Base-by-base conservation (phyloP, 2,888 invertebrate species). In the Itoplectis maculator region DNA sequence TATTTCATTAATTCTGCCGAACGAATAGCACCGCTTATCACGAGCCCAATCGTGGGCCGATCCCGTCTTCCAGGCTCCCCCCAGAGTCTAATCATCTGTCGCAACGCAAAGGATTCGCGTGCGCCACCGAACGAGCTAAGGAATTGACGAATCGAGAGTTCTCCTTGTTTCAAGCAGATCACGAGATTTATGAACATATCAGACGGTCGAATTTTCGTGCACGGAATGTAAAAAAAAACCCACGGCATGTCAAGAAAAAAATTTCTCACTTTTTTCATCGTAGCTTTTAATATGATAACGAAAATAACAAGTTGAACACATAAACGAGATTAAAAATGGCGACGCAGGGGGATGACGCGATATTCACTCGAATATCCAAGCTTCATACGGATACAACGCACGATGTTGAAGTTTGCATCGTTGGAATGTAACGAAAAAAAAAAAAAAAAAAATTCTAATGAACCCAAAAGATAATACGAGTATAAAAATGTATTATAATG, bases 151-250 rank as follows among this genome's bases (percentile, higher is more conserved):
- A 69, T n/a, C 11, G 6, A 20, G 70, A 54, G 45, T 63, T 63
- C 51, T 63, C 13, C 42, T 37, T 65, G 11, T 29, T 42, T 56
- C 42, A 9, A 29, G n/a, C 56, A 42, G 65, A 56, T 56, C 37
- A 15, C 18, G 59, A 66, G 49, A 75, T 56, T 79, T 79, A 75
- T 65, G 70, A 75, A 82, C 82, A 82, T 82, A 82, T 82, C 82
- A 82, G 66, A 65, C 79, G 70, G 70, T 61, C 66, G 69, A 73
- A 70, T 23, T 73, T 69, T 78, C 61, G 29, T 66, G 13, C 37
- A 40, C 18, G 9, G n/a, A 20, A 9, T 61, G 59, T 45, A 11
- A 81, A 66, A 66, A 69, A 63, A 51, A 68, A n/a, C n/a, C 20
- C 45, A 7, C 40, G 23, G 11, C 13, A 11, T 40, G 6, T 63